phyloP scores from a whole-genome alignment of 2,113 vertebrate genomes.

The Rafetus swinhoei region DNA sequence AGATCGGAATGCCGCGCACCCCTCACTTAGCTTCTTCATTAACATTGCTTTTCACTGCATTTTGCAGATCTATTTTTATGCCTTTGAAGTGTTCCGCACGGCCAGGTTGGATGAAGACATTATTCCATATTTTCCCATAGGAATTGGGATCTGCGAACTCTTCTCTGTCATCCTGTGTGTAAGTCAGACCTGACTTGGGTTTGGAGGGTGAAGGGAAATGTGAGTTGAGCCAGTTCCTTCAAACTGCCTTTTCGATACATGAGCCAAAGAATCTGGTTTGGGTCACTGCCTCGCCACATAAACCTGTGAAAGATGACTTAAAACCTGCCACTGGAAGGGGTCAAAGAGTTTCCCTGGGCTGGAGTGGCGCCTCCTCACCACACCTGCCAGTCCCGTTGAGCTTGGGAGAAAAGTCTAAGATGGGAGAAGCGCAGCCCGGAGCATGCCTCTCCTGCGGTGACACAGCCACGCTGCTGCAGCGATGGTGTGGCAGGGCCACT shows the following conservation, averaged over 20 bases:
- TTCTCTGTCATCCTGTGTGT: slow-evolving; percentile 77
- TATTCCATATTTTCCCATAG: slow-evolving; percentile 81
- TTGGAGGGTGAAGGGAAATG: neutral
- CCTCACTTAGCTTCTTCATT: neutral
- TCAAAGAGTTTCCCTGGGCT: neutral
- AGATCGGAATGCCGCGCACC: neutral
- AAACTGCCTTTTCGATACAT: neutral
- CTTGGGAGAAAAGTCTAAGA: neutral
- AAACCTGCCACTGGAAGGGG: neutral
- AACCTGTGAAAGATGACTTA: neutral
- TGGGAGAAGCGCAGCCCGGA: neutral
- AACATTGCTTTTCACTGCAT: neutral
- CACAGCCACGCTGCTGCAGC: neutral
- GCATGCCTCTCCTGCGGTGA: neutral
- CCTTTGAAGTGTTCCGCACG: slow-evolving; percentile 84
- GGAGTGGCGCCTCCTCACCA: neutral
- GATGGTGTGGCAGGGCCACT: neutral
- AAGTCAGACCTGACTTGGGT: slow-evolving; percentile 58
- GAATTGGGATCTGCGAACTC: slow-evolving; percentile 82
- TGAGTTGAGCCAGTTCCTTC: neutral
- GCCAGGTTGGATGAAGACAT: slow-evolving; percentile 76
- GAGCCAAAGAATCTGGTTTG: neutral
- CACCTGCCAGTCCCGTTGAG: neutral
- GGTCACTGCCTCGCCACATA: neutral
- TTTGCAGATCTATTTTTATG: slow-evolving; percentile 88